phyloP scores from a whole-genome alignment of 1,140 invertebrate species.

The Triops cancriformis region DNA sequence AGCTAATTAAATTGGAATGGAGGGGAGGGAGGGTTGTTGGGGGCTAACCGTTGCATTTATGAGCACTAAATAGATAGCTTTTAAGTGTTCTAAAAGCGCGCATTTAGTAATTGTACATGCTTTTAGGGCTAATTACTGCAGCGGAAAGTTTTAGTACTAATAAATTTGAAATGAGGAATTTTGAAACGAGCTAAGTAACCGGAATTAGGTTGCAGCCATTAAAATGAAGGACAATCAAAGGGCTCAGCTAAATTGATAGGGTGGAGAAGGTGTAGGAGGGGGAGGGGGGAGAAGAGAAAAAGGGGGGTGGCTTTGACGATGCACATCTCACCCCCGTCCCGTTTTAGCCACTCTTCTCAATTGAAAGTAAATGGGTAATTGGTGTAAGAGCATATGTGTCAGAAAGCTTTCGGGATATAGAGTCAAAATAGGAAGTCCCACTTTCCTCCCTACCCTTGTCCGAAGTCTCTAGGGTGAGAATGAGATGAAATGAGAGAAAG shows the following conservation, averaged over 20 bases:
- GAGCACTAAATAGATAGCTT: not conserved
- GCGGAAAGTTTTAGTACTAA: no score
- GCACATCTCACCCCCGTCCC: not conserved
- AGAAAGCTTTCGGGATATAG: slow-evolving; percentile 11
- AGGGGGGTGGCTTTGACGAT: no score
- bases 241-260: not conserved
- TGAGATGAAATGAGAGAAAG: not conserved
- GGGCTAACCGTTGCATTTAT: not conserved
- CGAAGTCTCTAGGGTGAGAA: not conserved
- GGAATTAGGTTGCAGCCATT: no score
- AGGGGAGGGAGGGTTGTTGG: not conserved
- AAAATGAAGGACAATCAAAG: not conserved
- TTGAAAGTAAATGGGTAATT: slow-evolving; percentile 14
- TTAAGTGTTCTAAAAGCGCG: no score
- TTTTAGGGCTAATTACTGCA: no score
- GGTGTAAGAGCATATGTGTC: slow-evolving; percentile 13
- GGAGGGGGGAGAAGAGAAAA: no score
- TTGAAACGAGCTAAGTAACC: no score
- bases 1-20: not conserved
- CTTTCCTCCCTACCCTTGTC: not conserved
- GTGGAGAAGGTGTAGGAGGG: no score
- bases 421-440: not conserved
- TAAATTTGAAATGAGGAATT: no score
- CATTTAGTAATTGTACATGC: no score
- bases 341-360: slow-evolving; percentile 1